phyloP scores from a whole-genome alignment of 35 echinoderm and acorn worm genomes.

The Amphiura filiformis region DNA sequence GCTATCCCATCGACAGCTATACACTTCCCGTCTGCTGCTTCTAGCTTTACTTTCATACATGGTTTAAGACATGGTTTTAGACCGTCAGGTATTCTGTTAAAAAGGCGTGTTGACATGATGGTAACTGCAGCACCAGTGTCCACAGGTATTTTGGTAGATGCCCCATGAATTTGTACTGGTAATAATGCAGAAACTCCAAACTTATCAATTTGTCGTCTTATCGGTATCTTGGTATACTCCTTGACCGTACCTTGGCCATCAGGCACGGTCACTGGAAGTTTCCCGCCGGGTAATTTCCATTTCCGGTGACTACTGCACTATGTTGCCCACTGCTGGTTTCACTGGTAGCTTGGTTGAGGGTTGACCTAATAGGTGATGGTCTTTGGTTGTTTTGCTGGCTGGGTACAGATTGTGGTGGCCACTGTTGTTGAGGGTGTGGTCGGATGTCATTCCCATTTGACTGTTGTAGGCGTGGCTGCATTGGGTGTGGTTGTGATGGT shows the following conservation, averaged over 20 bases:
- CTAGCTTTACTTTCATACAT: not conserved
- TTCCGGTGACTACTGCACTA: too few relatives aligned
- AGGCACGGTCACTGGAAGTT: not conserved
- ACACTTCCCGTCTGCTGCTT: slow-evolving; percentile 6
- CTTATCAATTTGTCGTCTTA: not conserved
- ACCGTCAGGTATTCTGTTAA: not conserved
- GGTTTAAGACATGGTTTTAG: not conserved
- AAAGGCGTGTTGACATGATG: not conserved
- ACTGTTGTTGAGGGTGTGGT: not conserved
- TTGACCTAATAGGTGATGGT: not conserved
- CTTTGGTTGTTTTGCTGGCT: too few relatives aligned
- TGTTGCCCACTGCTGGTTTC: not conserved
- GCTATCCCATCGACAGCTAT: not conserved
- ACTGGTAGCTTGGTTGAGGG: not conserved
- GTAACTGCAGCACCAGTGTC: not conserved
- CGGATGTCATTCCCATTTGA: not conserved
- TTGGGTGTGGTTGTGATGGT: not conserved
- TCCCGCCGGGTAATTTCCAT: not conserved
- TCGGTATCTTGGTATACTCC: not conserved
- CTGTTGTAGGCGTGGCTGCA: not conserved
- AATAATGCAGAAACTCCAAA: not conserved
- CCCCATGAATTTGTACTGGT: not conserved
- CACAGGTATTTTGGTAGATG: not conserved
- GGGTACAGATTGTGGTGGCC: too few relatives aligned
- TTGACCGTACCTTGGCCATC: not conserved